Evolutionary conservation across 1,140 invertebrate genomes (phyloP), one percentile per base, ranked within the genome.

Genomic region (Heliconius congener): DNA sequence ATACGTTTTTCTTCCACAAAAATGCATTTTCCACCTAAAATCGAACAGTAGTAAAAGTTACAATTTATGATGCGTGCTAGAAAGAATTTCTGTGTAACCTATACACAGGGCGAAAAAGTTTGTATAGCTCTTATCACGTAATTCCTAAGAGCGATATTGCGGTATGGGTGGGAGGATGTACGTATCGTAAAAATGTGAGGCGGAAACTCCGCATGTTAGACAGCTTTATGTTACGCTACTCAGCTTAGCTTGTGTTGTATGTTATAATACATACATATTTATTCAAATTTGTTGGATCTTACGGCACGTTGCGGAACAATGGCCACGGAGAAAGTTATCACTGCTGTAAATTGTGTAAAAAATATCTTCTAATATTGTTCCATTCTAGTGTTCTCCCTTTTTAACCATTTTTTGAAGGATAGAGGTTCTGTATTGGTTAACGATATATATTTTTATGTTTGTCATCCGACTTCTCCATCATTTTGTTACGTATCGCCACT

Each of bases 1-100:
- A 66, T 66, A 66, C 60, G 37, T 76, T 50, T 76, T 52, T 30
- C 66, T 66, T 71, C 42, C 39, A 76, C 66, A 76, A 76, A 71
- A 76, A 76, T 76, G 60, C 75, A 76, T 46, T 76, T 50, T 30
- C 60, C 27, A 66, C 50, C 60, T 71, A 74, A 79, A 75, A 74
- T 66, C 73, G 74, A 79, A 79, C 71, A 79, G 52, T 74, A 73
- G 73, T 73, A 75, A 75, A 70, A 46, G 57, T 79, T 52, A 66
- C 30, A 75, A 79, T 79, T 79, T 79, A 76, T 73, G 78, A 79
- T 75, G 73, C 60, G 70, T 79, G 70, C 73, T 42, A 70, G 55
- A 71, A 55, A 75, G 78, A 79, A 79, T 79, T 79, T 79, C 74
- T 66, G 78, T 73, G 60, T 60, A 79, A 60, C 74, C 52, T 57